Base-by-base conservation (phyloP, 2,113 vertebrate species). In the Carassius carassius region DNA sequence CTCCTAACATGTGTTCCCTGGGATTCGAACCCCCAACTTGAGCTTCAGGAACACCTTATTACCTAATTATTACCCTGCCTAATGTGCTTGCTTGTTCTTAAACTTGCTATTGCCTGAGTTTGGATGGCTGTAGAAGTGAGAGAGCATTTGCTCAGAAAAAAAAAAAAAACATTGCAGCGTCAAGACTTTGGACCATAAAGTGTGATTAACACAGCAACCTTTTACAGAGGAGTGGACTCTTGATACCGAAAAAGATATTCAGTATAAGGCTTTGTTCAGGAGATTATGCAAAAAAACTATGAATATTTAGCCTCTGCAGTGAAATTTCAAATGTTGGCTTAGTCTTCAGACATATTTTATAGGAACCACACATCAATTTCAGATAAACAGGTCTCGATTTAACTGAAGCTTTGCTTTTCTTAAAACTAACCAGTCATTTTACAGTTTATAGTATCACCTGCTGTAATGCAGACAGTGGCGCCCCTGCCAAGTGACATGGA, bases 261-360 rank as follows among this genome's bases (percentile, higher is more conserved):
- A 41, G 58, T 41, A 41, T 16, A 19, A 58, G 41, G 56, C 35
- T 86, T 84, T 89, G 82, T 87, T 78, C 62, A 23, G 35, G 73
- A 87, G 82, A 58, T 85, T 86, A 63, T 79, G 41, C 78, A 90
- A 90, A 90, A 85, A 90, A 87, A 56, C 29, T 65, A 72, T 78
- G 79, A 87, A 86, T 91, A 91, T 92, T 92, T 91, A 89, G 91
- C 16, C n/a, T 74, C 35, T 74, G 4, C 41, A 3, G 37, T 89
- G 87, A 91, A 90, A 88, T 81, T 89, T 87, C 78, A 88, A 90
- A 92, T 90, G 60, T 65, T 16, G 7, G 13, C n/a, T 13, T 79
- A 58, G n/a, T 41, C 29, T 37, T 79, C 32, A 6, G 78, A 44
- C 41, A 44, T 2, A 8, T 44, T 44, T 44, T 44, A 10, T 10